Base-by-base conservation (phyloP, 2,113 vertebrate species). In the Tyrannus savana region DNA sequence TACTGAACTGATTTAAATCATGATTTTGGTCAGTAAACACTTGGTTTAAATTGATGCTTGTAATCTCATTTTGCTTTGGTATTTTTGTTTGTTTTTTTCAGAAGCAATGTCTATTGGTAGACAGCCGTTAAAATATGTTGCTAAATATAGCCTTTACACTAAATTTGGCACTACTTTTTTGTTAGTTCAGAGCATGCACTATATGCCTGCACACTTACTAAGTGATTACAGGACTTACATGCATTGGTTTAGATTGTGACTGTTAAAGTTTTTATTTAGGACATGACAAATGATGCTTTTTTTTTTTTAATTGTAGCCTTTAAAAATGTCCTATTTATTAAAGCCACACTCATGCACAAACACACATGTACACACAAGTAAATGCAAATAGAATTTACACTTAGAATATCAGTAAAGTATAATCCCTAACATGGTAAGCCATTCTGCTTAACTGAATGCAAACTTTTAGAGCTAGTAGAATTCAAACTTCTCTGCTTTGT, bases 131-230 rank as follows among this genome's bases (percentile, higher is more conserved):
- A 84, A 93, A 89, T 84, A 52, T 10, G 22, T 81, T 77, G 31
- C 69, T 93, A 89, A 89, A 84, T 93, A 84, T 49, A 94, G 56
- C 27, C 47, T 95, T 96, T 91, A 79, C 58, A 42, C 73, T 92
- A 78, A 75, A 87, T 89, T 44, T 72, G 69, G 22, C 24, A 13
- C 44, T 81, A 41, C 33, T 52, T 89, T 86, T 89, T 64, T 71
- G 55, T 90, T 92, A 55, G 53, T 93, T 92, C 42, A 60, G 80
- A 72, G 53, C 49, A 58, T 42, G 37, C 37, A 19, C 8, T 74
- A 10, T 88, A 23, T 66, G 55, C n/a, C n/a, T 78, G 28, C 62
- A 42, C 25, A 3, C 71, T 91, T 93, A 37, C 23, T 52, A 37
- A 75, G 27, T 41, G 28, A 62, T 74, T 92, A n/a, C 16, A 2